Evolutionary conservation across 1,140 invertebrate genomes (phyloP).

Genomic region (Plectus sambesii): DNA sequence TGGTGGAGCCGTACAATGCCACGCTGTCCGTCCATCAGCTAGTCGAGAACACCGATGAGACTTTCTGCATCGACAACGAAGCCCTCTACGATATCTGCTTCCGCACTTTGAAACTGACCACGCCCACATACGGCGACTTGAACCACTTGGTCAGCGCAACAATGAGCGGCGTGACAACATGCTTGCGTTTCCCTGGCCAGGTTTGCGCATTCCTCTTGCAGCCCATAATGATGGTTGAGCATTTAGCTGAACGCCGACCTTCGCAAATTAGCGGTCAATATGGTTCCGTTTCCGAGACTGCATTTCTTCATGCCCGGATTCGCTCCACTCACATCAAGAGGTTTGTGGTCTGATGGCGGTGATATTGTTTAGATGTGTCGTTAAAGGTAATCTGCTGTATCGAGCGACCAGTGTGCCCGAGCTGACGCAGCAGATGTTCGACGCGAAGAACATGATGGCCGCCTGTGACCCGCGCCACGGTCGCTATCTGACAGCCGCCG

Average conservation of each 20-base stretch:
- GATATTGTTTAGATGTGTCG: slow-evolving; percentile 48
- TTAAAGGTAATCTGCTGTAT: slow-evolving; percentile 63
- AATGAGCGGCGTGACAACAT: slow-evolving; percentile 71
- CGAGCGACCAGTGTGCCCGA: slow-evolving; percentile 72
- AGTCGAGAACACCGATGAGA: slow-evolving; percentile 65
- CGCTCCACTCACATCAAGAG: slow-evolving; percentile 72
- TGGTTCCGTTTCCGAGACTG: slow-evolving; percentile 86
- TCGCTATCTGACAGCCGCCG: slow-evolving; percentile 80
- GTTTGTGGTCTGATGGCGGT: slow-evolving; percentile 51
- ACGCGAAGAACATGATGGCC: slow-evolving; percentile 74
- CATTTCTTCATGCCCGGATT: slow-evolving; percentile 96
- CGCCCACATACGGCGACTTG: slow-evolving; percentile 67
- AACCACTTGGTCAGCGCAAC: slow-evolving; percentile 66
- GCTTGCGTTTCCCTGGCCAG: slow-evolving; percentile 54
- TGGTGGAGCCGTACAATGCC: slow-evolving; percentile 66
- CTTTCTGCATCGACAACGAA: slow-evolving; percentile 70
- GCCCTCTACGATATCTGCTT: slow-evolving; percentile 69
- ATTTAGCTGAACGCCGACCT: slow-evolving; percentile 70
- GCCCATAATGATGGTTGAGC: too few species aligned
- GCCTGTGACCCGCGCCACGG: slow-evolving; percentile 74
- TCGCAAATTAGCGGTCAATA: slow-evolving; percentile 86
- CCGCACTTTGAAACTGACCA: slow-evolving; percentile 61
- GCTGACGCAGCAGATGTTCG: slow-evolving; percentile 75
- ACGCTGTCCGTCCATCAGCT: slow-evolving; percentile 61
- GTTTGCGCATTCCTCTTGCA: too few species aligned